These are phyloP conservation scores for Herpetotheres cachinnans DNA, from an alignment of 2,113 vertebrate species.

Conservation along the genomic window DNA sequence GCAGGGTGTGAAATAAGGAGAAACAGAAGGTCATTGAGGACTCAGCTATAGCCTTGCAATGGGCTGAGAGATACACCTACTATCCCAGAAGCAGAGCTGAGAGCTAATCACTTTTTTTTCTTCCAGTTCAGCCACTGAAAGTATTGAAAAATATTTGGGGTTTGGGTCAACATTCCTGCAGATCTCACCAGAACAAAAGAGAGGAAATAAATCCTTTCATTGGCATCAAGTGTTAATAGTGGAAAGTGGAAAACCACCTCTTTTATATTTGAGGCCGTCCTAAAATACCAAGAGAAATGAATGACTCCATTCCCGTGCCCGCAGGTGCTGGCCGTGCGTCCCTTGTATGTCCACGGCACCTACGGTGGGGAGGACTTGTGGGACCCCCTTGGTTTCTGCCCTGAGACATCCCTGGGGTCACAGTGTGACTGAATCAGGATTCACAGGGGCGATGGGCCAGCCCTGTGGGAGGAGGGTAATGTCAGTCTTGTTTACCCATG, in stretches of 20 bases:
- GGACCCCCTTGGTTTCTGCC: background rate
- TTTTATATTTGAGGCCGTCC: background rate
- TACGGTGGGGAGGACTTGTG: too few species aligned
- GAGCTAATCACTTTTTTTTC: background rate
- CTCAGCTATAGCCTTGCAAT: background rate
- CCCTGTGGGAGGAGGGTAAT: background rate
- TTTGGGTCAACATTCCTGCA: background rate
- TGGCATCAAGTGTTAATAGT: background rate
- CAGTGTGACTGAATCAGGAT: background rate
- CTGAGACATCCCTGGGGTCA: background rate
- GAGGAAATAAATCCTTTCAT: background rate
- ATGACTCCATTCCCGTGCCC: fast-evolving
- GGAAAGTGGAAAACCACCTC: background rate
- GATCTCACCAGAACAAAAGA: too few species aligned
- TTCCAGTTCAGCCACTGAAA: background rate
- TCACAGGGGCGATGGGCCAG: fast-evolving
- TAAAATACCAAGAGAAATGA: background rate
- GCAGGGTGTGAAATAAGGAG: background rate
- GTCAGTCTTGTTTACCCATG: background rate
- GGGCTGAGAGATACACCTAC: background rate
- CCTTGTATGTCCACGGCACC: too few species aligned
- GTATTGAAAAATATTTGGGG: background rate
- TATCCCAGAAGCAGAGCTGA: background rate
- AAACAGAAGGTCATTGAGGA: background rate
- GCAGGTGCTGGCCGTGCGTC: background rate